These are phyloP conservation scores for Sebastes ruberrimus DNA, from an alignment of 2,797 vertebrate species.

Conservation along the genomic window DNA sequence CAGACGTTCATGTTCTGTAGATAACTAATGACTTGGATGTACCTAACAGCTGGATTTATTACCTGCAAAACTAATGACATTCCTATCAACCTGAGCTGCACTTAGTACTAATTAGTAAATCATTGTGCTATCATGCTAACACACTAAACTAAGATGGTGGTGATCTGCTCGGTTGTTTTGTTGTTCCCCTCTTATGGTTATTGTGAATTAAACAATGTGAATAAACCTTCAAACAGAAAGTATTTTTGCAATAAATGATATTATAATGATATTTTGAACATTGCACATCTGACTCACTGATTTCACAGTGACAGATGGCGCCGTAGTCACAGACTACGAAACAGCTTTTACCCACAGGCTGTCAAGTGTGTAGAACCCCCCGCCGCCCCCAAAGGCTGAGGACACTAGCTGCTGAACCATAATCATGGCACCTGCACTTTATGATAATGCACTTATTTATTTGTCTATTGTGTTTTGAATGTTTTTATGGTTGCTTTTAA, in stretches of 20 bases:
- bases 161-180: background rate
- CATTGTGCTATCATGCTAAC: background rate
- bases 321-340: no score
- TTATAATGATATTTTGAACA: background rate
- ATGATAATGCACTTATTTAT: no score
- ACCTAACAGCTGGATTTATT: background rate
- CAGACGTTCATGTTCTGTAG: no score
- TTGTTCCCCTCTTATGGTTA: background rate
- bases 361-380: no score
- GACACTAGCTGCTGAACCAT: no score
- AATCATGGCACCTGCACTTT: no score
- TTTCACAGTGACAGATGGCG: background rate
- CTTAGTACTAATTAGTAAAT: background rate
- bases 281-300: background rate
- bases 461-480: no score
- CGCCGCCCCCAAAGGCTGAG: no score
- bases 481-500: no score
- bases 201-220: background rate
- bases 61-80: background rate
- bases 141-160: background rate
- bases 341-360: no score
- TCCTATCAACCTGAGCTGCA: background rate
- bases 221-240: background rate
- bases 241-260: background rate
- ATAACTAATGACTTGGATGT: background rate